Conservation (phyloP, 2,113 vertebrate genomes). For the Rhinolophus sinicus region DNA sequence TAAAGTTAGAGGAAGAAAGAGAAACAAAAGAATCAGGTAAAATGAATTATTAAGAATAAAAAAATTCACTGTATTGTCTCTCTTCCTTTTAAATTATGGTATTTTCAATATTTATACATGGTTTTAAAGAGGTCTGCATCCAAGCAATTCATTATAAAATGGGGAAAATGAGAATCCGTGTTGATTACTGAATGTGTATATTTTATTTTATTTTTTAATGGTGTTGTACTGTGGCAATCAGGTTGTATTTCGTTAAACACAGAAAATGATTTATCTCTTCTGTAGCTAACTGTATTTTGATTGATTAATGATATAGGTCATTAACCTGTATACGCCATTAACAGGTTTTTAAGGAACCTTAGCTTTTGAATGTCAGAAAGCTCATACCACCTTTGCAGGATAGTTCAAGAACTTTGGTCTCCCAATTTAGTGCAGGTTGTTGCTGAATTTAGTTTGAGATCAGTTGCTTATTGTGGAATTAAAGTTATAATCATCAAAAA, state of each 20-base stretch:
- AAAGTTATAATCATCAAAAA: conserved; percentile 17
- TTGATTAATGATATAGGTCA: neutral
- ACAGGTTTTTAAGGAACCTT: too few species aligned
- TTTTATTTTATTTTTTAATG: conserved; percentile 10
- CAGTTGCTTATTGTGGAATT: neutral
- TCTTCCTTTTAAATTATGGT: neutral
- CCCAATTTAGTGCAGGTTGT: neutral
- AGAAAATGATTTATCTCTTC: neutral
- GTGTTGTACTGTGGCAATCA: neutral
- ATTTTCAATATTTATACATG: neutral
- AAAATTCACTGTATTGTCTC: neutral
- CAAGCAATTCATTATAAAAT: neutral
- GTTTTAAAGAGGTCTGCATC: neutral
- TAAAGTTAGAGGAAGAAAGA: neutral
- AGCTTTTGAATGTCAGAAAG: neutral
- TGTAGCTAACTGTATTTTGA: neutral
- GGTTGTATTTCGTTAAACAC: neutral
- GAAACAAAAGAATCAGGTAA: conserved; percentile 13
- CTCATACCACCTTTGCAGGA: neutral
- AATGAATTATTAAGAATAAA: neutral
- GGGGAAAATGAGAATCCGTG: neutral
- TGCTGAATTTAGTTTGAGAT: neutral
- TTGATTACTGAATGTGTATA: neutral
- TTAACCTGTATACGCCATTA: neutral
- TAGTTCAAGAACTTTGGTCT: neutral